Percentiles rank a stretch among this genome's conserved stretches.
Conservation (phyloP, 2,113 vertebrate genomes). For the Numida meleagris region DNA sequence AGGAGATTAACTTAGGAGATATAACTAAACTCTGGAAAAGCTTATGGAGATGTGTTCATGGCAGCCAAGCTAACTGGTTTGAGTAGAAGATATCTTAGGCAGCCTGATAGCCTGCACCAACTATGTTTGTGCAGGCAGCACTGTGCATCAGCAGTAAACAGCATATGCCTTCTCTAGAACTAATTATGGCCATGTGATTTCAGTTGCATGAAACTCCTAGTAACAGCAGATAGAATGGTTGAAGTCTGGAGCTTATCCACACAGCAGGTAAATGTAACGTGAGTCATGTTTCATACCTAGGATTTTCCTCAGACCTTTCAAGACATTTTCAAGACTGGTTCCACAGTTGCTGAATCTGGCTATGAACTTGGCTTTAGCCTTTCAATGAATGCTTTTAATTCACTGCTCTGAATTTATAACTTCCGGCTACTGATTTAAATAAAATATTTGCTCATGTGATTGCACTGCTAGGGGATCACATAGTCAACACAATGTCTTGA, state of each 20-base stretch:
- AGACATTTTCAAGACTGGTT: background rate
- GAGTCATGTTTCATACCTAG: background rate
- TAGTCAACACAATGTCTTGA: background rate
- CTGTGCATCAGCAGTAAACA: background rate
- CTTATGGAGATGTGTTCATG: background rate
- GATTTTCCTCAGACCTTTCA: background rate
- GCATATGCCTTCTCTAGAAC: background rate
- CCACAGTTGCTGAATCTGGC: background rate
- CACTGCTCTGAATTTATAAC: background rate
- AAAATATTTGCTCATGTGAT: background rate
- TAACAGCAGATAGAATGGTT: background rate
- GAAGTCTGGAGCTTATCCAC: background rate
- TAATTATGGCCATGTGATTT: fast-evolving
- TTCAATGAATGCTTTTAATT: background rate
- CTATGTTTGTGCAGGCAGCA: background rate
- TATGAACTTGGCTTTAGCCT: background rate
- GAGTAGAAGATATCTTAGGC: background rate
- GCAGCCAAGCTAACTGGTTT: background rate
- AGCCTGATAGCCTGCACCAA: background rate
- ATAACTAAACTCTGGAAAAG: background rate
- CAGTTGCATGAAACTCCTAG: background rate
- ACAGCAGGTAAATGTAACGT: background rate
- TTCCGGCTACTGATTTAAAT: background rate
- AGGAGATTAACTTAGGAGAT: background rate
- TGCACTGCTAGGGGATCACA: fast-evolving